phyloP scores from a whole-genome alignment of 2,113 vertebrate species.

The Paraplagusia blochii region DNA sequence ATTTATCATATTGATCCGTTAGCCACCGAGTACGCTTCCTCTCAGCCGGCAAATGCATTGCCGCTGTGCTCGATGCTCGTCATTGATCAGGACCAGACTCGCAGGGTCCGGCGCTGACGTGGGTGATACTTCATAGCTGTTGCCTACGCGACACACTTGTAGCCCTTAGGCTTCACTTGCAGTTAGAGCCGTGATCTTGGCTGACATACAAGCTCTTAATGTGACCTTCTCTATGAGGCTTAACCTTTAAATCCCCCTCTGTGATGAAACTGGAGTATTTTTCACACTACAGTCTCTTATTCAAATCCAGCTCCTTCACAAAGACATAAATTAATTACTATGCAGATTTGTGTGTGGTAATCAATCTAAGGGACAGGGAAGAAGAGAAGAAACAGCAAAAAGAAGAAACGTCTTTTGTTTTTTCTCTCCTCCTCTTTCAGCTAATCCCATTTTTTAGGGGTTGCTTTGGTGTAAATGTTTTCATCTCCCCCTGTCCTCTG shows the following conservation, averaged over 20 bases:
- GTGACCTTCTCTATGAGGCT: neutral
- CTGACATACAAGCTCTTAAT: neutral
- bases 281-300: neutral
- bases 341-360: neutral
- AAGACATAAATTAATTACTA: neutral
- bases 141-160: neutral
- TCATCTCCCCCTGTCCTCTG: too few relatives aligned
- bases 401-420: too few relatives aligned
- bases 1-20: conserved; percentile 29
- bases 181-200: neutral
- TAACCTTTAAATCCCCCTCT: neutral
- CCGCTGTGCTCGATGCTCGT: conserved; percentile 20
- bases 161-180: neutral
- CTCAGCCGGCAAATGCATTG: conserved; percentile 34
- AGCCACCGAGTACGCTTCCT: conserved; percentile 9
- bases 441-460: too few relatives aligned
- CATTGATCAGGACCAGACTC: conserved; percentile 38
- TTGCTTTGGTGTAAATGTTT: too few relatives aligned
- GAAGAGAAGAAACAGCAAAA: neutral
- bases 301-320: neutral
- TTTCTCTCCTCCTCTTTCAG: too few relatives aligned
- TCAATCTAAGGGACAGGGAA: neutral
- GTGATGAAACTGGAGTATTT: neutral
- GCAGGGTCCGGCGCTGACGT: conserved; percentile 7
- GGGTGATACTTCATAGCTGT: conserved; percentile 22